Evolutionary conservation across 30 jellyfish, hydroid and myxozoan species (phyloP).

Genomic region (Turritopsis dohrnii): DNA sequence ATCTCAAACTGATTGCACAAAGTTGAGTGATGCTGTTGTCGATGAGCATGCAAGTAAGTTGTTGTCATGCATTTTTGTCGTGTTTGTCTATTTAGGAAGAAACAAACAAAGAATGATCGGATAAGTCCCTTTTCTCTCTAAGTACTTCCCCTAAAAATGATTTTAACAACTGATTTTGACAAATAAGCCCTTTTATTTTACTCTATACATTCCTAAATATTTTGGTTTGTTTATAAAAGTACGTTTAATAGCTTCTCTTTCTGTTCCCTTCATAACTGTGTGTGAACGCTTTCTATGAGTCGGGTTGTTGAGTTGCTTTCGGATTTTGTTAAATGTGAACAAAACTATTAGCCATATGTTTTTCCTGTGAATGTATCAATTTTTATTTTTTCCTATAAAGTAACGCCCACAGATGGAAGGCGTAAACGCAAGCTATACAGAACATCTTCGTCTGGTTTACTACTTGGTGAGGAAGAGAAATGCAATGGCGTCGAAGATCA

Average conservation of each 20-base stretch:
- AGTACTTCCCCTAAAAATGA: too few relatives aligned
- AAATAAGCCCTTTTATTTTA: too few relatives aligned
- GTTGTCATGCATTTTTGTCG: background rate
- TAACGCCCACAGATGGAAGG: background rate
- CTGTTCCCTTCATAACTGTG: background rate
- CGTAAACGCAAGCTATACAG: conserved; percentile 4
- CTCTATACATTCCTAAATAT: too few relatives aligned
- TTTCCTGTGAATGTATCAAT: background rate
- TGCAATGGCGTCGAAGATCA: background rate
- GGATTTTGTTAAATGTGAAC: too few relatives aligned
- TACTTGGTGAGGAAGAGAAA: background rate
- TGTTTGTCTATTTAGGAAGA: background rate
- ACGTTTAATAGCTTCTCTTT: too few relatives aligned
- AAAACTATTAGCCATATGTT: background rate
- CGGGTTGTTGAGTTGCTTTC: too few relatives aligned
- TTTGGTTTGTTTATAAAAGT: too few relatives aligned
- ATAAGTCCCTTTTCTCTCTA: too few relatives aligned
- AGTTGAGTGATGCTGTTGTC: background rate
- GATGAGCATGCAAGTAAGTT: background rate
- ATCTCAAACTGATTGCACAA: background rate
- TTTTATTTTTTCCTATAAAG: background rate
- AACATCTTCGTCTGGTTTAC: background rate
- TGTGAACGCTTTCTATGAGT: too few relatives aligned
- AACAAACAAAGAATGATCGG: background rate
- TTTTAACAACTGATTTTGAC: too few relatives aligned